phyloP scores from a whole-genome alignment of 2,888 invertebrate genomes.

The Pammene aurita region DNA sequence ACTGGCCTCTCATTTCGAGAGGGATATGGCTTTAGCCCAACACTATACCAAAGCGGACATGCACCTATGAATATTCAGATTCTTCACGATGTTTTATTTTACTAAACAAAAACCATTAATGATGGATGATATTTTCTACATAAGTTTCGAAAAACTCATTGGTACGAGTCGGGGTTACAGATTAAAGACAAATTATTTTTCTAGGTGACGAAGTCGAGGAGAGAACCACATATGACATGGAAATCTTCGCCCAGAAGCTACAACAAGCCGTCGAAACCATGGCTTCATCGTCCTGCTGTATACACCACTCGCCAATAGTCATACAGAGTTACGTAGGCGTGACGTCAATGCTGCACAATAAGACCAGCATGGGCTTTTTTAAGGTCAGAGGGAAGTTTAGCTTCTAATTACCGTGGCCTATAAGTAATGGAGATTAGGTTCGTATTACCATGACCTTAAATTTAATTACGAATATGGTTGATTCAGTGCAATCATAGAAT shows the following conservation, averaged over 20 bases:
- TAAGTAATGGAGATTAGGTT: conserved; percentile 83
- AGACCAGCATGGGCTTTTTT: conserved; percentile 92
- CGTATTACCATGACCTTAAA: conserved; percentile 62
- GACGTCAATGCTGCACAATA: conserved; percentile 91
- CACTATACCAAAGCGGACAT: no score
- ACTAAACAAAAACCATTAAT: no score
- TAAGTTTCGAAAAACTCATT: no score
- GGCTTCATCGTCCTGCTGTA: conserved; percentile 76
- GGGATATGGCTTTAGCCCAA: no score
- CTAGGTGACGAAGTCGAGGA: conserved; percentile 70
- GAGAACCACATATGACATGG: conserved; percentile 83
- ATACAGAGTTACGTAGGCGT: conserved; percentile 92
- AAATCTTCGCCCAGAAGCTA: conserved; percentile 83
- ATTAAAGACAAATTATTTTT: conserved; percentile 42
- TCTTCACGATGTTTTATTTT: no score
- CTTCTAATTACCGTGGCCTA: conserved; percentile 79
- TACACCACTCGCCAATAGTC: conserved; percentile 87
- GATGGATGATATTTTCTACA: no score
- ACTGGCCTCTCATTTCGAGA: no score
- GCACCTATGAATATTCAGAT: no score
- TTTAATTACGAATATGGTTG: no score
- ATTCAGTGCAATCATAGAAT: no score
- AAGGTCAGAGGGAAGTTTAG: conserved; percentile 94
- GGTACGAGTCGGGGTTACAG: not conserved
- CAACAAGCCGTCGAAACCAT: conserved; percentile 80